These are phyloP conservation scores for Otocyon megalotis DNA, from an alignment of 2,113 vertebrate genomes.

Conservation along the genomic window DNA sequence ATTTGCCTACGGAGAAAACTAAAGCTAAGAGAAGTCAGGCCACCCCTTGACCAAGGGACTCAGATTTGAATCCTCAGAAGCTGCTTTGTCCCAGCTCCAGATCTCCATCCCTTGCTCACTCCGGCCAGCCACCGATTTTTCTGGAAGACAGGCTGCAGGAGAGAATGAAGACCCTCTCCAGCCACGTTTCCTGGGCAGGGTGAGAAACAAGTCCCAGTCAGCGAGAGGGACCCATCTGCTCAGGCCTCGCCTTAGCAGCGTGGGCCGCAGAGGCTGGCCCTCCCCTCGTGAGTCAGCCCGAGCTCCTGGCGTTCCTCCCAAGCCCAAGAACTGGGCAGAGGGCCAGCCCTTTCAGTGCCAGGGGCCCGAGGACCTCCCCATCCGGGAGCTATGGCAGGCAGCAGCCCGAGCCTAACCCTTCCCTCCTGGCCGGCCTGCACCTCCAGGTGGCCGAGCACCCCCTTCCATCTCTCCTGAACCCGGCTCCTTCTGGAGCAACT, in stretches of 20 bases:
- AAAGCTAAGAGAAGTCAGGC: background rate
- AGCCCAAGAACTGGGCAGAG: slow-evolving; percentile 55
- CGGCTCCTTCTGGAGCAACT: background rate
- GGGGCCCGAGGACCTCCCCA: slow-evolving; percentile 34
- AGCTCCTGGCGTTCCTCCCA: slow-evolving; percentile 53
- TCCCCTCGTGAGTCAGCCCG: slow-evolving; percentile 58
- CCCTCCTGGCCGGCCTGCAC: background rate
- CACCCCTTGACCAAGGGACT: background rate
- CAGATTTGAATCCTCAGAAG: background rate
- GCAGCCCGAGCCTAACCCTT: slow-evolving; percentile 39
- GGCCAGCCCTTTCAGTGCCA: slow-evolving; percentile 70
- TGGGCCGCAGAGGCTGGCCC: background rate
- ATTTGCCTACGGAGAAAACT: background rate
- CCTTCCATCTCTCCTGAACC: background rate
- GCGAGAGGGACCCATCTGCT: background rate
- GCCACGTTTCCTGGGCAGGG: background rate
- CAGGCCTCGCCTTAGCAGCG: background rate
- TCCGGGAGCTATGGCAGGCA: slow-evolving; percentile 51
- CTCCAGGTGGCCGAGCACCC: background rate
- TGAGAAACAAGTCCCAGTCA: background rate
- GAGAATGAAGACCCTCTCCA: background rate
- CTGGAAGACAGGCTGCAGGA: background rate
- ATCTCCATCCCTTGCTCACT: background rate
- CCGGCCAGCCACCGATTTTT: background rate
- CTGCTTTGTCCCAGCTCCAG: background rate